These are phyloP conservation scores for Neomicropteryx cornuta DNA, from an alignment of 1,140 invertebrate species.

Conservation along the genomic window DNA sequence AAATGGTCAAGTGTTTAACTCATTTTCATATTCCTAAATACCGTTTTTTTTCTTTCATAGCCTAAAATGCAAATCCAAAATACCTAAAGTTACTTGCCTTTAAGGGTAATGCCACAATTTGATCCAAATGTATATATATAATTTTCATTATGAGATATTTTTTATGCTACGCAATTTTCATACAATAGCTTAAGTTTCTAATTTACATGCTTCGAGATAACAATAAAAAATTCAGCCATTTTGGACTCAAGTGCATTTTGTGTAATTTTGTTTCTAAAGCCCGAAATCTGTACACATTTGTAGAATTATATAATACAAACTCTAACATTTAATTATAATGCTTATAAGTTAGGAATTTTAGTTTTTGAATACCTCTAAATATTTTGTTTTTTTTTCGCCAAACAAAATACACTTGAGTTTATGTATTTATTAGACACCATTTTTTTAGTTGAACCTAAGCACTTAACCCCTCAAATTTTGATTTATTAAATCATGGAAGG, in stretches of 20 bases:
- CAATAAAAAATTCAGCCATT: constrained; percentile 11
- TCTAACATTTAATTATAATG: constrained; percentile 1
- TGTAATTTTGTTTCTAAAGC: constrained; percentile 13
- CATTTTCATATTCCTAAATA: no score
- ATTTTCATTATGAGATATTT: background rate
- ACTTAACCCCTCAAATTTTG: constrained; percentile 13
- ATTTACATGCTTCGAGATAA: constrained; percentile 15
- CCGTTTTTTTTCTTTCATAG: no score
- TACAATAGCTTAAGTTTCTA: constrained; percentile 10
- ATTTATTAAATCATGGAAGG: constrained; percentile 15
- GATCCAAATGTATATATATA: background rate
- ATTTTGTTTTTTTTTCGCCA: background rate
- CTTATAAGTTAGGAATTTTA: constrained; percentile 3
- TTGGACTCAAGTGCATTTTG: constrained; percentile 13
- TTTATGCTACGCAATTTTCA: background rate
- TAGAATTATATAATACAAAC: constrained; percentile 5
- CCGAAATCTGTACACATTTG: constrained; percentile 10
- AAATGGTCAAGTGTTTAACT: no score
- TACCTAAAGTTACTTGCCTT: constrained; percentile 15
- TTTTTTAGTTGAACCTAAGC: constrained; percentile 9
- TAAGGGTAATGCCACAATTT: constrained; percentile 17
- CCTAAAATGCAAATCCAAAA: no score
- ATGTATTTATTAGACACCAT: constrained; percentile 15
- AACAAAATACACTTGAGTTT: constrained; percentile 5
- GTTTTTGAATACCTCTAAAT: constrained; percentile 2